A percentile compares a stretch with the other conserved stretches of the same genome.
Conservation (phyloP, 2,797 vertebrate species). For the Argyrosomus regius region DNA sequence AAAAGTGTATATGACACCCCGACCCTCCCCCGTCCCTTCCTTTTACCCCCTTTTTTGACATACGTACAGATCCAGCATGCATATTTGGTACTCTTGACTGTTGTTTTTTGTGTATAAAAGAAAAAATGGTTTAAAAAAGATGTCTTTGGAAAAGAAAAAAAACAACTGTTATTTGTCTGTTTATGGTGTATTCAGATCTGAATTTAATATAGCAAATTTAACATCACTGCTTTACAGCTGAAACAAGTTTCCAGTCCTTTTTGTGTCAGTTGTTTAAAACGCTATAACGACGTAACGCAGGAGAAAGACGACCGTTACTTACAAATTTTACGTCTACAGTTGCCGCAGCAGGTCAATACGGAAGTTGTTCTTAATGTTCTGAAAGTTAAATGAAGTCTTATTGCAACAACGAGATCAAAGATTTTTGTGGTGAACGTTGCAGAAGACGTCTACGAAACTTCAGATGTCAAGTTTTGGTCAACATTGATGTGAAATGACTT, state of each 20-base stretch:
- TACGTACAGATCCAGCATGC: slow-evolving; percentile 94
- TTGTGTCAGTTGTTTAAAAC: slow-evolving; percentile 67
- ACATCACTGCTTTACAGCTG: slow-evolving; percentile 78
- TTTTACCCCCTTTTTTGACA: slow-evolving; percentile 77
- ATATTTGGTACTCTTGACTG: slow-evolving; percentile 96
- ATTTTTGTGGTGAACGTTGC: not conserved
- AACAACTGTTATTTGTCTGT: slow-evolving; percentile 86
- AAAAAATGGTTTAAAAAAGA: slow-evolving; percentile 85
- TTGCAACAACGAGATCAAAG: not conserved
- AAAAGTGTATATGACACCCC: slow-evolving; percentile 69
- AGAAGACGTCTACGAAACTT: not conserved
- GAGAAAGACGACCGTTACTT: slow-evolving; percentile 68
- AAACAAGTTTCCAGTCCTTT: slow-evolving; percentile 71
- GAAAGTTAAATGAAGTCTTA: too few relatives aligned
- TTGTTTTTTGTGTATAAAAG: slow-evolving; percentile 92
- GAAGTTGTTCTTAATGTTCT: not conserved
- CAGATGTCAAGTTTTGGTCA: not conserved
- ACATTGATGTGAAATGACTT: not conserved
- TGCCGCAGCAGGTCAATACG: not conserved
- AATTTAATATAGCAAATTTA: slow-evolving; percentile 88
- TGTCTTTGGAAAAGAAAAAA: slow-evolving; percentile 79
- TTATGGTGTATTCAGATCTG: slow-evolving; percentile 91
- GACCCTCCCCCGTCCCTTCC: not conserved
- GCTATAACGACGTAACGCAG: slow-evolving; percentile 67
- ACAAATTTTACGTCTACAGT: too few relatives aligned